phyloP scores from a whole-genome alignment of 2,797 vertebrate genomes.

The Psittacula echo region DNA sequence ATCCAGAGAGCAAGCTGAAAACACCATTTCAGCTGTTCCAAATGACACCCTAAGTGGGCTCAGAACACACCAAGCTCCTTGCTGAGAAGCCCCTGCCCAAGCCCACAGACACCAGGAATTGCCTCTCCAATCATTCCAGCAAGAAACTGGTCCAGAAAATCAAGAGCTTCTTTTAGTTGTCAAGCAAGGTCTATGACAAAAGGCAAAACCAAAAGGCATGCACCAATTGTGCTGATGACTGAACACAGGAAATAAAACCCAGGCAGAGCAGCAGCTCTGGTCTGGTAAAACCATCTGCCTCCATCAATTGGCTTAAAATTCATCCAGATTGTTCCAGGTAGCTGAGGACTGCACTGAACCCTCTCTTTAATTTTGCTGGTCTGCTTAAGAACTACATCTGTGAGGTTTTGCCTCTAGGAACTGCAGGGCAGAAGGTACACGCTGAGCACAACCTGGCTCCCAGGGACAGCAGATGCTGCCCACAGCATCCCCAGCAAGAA shows the following conservation, averaged over 20 bases:
- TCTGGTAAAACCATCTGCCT: neutral
- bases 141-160: neutral
- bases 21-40: neutral
- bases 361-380: neutral
- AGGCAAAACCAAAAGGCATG: neutral
- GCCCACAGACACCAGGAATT: neutral
- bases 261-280: neutral
- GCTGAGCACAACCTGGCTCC: neutral
- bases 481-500: neutral
- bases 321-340: neutral
- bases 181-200: neutral
- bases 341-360: neutral
- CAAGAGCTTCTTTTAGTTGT: neutral
- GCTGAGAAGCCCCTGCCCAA: neutral
- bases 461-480: neutral
- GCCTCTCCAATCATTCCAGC: neutral
- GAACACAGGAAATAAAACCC: neutral
- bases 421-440: neutral
- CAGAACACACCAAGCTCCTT: rapidly evolving
- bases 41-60: neutral
- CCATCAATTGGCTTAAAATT: neutral
- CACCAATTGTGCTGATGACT: neutral
- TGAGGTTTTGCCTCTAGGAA: neutral
- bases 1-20: neutral
- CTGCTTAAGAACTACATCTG: neutral